Evolutionary conservation across 1,140 invertebrate genomes (phyloP).

Genomic region (Lordiphosa collinella): DNA sequence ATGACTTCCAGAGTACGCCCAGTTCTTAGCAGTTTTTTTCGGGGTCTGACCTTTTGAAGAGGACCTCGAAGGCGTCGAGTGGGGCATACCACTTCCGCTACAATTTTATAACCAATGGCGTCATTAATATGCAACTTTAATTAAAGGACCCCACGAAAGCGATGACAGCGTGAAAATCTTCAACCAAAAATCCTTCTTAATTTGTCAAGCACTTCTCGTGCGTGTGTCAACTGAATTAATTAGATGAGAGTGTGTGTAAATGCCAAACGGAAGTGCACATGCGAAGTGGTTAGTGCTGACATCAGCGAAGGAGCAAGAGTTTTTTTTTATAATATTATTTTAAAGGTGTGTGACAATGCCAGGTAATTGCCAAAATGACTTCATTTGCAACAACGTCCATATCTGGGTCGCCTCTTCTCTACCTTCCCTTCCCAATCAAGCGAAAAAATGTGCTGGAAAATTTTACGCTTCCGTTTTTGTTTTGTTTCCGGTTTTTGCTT

Average conservation of each 20-base stretch:
- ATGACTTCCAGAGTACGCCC: conserved; percentile 61
- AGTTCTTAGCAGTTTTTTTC: conserved; percentile 24
- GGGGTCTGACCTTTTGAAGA: conserved; percentile 52
- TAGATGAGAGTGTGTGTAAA: conserved; percentile 15
- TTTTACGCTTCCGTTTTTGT: conserved; percentile 76
- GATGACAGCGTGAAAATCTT: conserved; percentile 68
- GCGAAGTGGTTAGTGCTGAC: conserved; percentile 22
- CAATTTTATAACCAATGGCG: conserved; percentile 50
- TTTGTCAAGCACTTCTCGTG: conserved; percentile 50
- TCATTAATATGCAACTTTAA: conserved; percentile 78
- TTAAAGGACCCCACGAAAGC: conserved; percentile 38
- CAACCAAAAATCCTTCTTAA: conserved; percentile 31
- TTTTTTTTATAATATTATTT: conserved; percentile 17
- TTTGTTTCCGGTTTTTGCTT: conserved; percentile 75
- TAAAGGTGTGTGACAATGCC: conserved; percentile 41
- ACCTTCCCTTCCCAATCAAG: conserved; percentile 1
- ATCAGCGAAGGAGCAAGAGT: conserved; percentile 28
- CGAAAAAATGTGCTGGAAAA: conserved; percentile 75
- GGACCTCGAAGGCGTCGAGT: conserved; percentile 29
- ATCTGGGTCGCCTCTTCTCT: conserved; percentile 32
- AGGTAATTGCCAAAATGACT: conserved; percentile 32
- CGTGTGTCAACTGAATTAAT: conserved; percentile 17
- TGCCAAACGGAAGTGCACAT: conserved; percentile 29
- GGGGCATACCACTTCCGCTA: conserved; percentile 29
- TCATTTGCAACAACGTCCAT: conserved; percentile 31